Percentiles rank a stretch among this genome's conserved stretches.
Evolutionary conservation across 2,797 vertebrate species (phyloP).

Genomic region (Sebastes matsubarae): DNA sequence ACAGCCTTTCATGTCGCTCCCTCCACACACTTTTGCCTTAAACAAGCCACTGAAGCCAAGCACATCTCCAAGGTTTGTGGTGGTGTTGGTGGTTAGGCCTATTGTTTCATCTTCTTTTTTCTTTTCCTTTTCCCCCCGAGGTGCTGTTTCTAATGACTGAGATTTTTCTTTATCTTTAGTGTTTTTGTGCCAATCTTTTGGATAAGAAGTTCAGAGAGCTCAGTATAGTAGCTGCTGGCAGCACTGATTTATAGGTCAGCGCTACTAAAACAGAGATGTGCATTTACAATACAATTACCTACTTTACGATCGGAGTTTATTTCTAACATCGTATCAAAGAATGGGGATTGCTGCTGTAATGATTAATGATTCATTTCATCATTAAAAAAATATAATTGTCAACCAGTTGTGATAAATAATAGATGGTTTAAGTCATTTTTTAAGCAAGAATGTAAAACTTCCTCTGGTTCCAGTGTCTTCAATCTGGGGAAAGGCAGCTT

Average conservation of each 20-base stretch:
- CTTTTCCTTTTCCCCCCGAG: conserved; percentile 8
- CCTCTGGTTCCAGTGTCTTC: not conserved
- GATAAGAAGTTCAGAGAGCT: conserved; percentile 28
- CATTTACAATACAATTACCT: not conserved
- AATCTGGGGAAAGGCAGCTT: not conserved
- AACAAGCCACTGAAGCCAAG: conserved; percentile 48
- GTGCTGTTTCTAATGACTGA: conserved; percentile 36
- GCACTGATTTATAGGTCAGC: conserved; percentile 28
- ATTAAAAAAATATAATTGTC: not conserved
- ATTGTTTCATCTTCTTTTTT: conserved; percentile 50
- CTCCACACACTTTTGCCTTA: conserved; percentile 31
- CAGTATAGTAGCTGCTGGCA: not conserved
- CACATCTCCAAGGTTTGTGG: conserved; percentile 38
- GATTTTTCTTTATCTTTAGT: not conserved
- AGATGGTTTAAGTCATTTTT: not conserved
- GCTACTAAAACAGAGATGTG: not conserved
- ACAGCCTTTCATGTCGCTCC: conserved; percentile 48
- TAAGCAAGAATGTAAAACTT: not conserved
- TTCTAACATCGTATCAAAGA: not conserved
- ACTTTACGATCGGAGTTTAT: not conserved
- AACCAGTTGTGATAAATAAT: not conserved
- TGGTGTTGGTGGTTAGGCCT: conserved; percentile 6
- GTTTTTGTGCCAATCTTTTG: conserved; percentile 8
- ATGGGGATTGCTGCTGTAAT: not conserved
- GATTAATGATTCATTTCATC: not conserved